Conservation (phyloP, 92 coral and sea anemone species). For the Epizoanthus rinbou region DNA sequence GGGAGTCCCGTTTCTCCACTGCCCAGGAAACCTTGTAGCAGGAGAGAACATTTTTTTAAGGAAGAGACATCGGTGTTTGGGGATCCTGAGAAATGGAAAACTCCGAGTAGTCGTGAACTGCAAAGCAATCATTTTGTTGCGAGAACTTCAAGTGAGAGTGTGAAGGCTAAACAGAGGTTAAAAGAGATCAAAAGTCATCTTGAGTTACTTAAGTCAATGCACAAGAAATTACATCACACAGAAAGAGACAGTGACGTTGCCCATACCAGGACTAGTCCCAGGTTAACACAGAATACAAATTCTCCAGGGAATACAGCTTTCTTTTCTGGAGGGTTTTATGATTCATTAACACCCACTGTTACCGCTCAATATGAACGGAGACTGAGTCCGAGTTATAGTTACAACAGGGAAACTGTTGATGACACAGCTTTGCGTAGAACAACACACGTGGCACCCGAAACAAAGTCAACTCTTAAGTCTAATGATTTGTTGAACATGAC, state of each 20-base stretch:
- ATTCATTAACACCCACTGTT: not conserved
- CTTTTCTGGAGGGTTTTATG: not conserved
- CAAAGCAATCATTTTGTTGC: not conserved
- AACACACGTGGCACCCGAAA: not conserved
- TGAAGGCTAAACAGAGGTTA: constrained; percentile 20
- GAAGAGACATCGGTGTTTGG: constrained; percentile 34
- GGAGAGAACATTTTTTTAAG: constrained; percentile 15
- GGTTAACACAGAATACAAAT: not conserved
- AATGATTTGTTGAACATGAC: constrained; percentile 1
- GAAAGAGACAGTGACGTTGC: not conserved
- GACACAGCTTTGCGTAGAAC: not conserved
- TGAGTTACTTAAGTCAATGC: constrained; percentile 10
- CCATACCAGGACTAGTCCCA: not conserved
- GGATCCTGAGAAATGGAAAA: constrained; percentile 19
- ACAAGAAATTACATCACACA: not conserved
- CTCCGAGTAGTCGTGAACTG: constrained; percentile 30
- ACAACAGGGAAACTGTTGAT: not conserved
- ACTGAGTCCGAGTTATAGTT: not conserved
- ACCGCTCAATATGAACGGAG: not conserved
- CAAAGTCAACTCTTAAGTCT: not conserved
- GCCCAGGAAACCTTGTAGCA: constrained; percentile 3
- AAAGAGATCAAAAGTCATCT: constrained; percentile 13
- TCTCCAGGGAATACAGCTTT: not conserved
- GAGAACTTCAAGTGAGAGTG: not conserved
- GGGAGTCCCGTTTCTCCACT: not conserved